Evolutionary conservation across 2,113 vertebrate genomes (phyloP), one percentile per base, ranked within the genome.

Genomic region (Xenopus tropicalis): DNA sequence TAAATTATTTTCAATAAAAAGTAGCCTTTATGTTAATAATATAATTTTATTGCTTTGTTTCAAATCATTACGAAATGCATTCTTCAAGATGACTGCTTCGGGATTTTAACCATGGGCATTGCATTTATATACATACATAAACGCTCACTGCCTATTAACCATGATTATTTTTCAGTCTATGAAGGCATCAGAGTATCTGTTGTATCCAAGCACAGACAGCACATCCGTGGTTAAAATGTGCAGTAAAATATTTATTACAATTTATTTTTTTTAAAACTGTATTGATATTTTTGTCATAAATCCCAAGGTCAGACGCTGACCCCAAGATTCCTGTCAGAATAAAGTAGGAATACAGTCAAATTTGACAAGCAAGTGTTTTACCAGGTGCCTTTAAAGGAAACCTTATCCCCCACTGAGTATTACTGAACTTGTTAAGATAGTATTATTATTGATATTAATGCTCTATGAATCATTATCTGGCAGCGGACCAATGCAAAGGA

Each of bases 381-480:
- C 81, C 56, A 69, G 58, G 67, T 69, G 67, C 64, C 67, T 72
- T 77, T 74, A 73, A 80, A 80, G 82, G 81, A 86, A 91, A 82
- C 66, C 71, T 82, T 72, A 79, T 80, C 76, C 82, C 82, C 85
- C 68, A 66, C 77, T 83, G 84, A 84, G 77, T 80, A 79, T 85
- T 82, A 81, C 37, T 83, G 75, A 77, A 80, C 83, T 86, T 86
- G 78, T 90, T 89, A 86, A 85, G 81, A 85, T 85, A 86, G 85
- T 86, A 85, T 85, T 89, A 89, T 88, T 85, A 84, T 77, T 82
- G 78, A 83, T 77, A 85, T 77, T 83, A 89, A 83, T 86, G 80
- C 84, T 87, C 73, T 77, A 17, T 83, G 81, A 83, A 81, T 91
- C 87, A 81, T 87, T 90, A 87, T 83, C 80, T 86, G 86, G 85